Evolutionary conservation across 2,113 vertebrate genomes (phyloP).

Genomic region (Pluvialis apricaria): DNA sequence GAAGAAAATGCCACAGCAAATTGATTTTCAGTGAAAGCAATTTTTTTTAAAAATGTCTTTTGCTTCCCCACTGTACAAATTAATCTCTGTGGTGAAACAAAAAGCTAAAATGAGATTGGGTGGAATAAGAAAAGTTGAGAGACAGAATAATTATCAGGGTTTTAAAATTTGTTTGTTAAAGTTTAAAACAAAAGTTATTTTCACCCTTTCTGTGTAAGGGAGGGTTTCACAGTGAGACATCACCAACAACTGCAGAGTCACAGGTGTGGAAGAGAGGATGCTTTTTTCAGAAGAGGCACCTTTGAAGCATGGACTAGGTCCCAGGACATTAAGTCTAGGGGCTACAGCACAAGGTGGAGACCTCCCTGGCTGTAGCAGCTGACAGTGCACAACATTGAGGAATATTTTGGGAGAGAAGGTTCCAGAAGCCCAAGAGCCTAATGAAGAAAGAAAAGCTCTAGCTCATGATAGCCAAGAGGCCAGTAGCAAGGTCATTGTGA

Average conservation of each 20-base stretch:
- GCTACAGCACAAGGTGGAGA: background rate
- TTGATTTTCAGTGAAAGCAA: background rate
- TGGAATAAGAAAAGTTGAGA: background rate
- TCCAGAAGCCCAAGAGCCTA: background rate
- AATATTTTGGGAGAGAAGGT: background rate
- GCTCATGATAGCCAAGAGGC: background rate
- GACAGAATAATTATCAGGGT: background rate
- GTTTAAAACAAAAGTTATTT: background rate
- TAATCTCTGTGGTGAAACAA: background rate
- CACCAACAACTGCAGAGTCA: background rate
- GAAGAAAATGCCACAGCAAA: background rate
- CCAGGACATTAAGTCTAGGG: rapidly evolving
- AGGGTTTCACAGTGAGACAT: background rate
- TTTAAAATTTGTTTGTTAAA: background rate
- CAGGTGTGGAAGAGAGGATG: background rate
- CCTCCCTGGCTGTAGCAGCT: background rate
- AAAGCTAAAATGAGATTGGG: background rate
- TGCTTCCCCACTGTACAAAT: background rate
- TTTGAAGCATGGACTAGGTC: background rate
- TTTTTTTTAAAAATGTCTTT: background rate
- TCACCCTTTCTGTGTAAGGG: background rate
- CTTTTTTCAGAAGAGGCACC: background rate
- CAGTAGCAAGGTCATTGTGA: background rate
- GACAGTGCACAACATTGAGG: rapidly evolving
- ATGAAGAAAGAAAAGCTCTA: background rate